Base-by-base conservation (phyloP, 1,140 invertebrate species). In the Drosophila setifemur region DNA sequence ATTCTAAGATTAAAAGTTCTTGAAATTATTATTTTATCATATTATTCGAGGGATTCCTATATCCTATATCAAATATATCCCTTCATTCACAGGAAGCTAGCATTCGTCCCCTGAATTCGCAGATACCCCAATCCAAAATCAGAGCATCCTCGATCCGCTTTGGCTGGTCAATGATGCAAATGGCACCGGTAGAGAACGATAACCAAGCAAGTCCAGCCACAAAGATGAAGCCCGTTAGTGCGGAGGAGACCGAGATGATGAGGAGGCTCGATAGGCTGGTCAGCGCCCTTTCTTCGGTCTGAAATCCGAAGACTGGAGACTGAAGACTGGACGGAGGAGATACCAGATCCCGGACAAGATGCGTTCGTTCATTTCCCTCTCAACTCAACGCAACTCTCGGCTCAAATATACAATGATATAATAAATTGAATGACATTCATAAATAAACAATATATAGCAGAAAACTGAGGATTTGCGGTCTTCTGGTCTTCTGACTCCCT, bases 371-470 rank as follows among this genome's bases (percentile, higher is more conserved):
- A 86, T 86, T 86, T 86, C 81, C 81, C 81, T 86, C 81, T 86
- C 82, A 85, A 83, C 69, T 44, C 52, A 33, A 55, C 55, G 33
- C 33, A 16, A 37, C 16, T 37, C 33, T 54, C 35, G 55, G 25
- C 48, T 79, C 71, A 87, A 86, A 86, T 81, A 86, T 86, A 86
- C 81, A 86, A 86, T 86, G 81, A 81, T 87, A 86, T 86, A 86
- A 86, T 86, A 86, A 86, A 86, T 86, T 86, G 81, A 86, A 86
- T 86, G 81, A 86, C 81, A 86, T 86, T 86, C 81, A 86, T 86
- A 86, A 86, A 86, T 86, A 86, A 86, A 86, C 82, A 86, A 86
- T 86, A 86, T 86, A 81, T 50, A 35, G 69, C 58, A 71, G 60
- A 55, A 68, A 14, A 14, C 29, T 37, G 9, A 23, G 29, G 29